Conservation (phyloP, 2,797 vertebrate genomes). For the Sebastes flavidus region DNA sequence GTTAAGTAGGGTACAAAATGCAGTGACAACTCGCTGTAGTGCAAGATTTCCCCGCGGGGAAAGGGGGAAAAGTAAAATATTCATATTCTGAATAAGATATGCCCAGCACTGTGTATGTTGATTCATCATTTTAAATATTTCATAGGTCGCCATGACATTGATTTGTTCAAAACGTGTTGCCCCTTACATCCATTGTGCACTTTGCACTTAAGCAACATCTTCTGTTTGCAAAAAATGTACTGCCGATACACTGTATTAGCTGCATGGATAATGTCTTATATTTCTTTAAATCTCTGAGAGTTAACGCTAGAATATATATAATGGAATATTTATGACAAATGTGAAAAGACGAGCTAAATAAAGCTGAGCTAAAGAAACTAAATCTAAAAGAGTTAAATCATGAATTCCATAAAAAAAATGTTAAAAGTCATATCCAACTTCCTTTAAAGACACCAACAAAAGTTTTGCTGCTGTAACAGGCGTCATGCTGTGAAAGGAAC, state of each 20-base stretch:
- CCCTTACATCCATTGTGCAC: background rate
- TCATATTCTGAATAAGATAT: too few species aligned
- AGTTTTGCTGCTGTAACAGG: background rate
- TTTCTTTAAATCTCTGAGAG: too few species aligned
- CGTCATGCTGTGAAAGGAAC: background rate
- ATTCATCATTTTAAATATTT: background rate
- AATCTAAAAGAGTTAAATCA: constrained; percentile 1
- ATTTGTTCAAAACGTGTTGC: background rate
- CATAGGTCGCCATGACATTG: background rate
- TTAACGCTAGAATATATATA: too few species aligned
- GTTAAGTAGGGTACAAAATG: too few species aligned
- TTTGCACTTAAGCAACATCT: background rate
- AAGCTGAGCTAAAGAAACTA: background rate
- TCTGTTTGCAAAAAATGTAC: background rate
- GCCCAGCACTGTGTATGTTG: too few species aligned
- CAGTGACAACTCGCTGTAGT: rapidly evolving
- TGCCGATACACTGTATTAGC: background rate
- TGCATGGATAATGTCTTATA: background rate
- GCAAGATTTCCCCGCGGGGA: too few species aligned
- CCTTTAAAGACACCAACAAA: background rate
- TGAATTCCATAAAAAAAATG: background rate
- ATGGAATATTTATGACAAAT: too few species aligned
- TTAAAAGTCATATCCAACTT: background rate
- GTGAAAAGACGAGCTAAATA: background rate
- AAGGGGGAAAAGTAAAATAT: too few species aligned